Evolutionary conservation across 2,797 vertebrate species (phyloP), one percentile per base, ranked within the genome.

Genomic region (Muscicapa striata): DNA sequence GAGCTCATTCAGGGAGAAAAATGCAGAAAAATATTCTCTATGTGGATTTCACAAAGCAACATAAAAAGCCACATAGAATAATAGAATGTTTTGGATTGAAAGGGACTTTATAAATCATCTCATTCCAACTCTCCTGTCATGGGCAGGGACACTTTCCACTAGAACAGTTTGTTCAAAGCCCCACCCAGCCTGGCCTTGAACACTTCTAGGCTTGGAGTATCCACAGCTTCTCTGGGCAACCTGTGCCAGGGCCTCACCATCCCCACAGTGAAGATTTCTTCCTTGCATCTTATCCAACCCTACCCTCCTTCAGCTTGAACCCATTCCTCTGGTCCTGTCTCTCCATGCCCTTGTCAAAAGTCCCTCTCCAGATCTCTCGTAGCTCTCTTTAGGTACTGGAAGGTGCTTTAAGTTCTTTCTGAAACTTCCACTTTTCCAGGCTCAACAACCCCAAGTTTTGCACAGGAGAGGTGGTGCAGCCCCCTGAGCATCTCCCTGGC

Each of bases 81-180:
- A 36, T 9, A 20, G 15, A 51, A 36, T 0, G 0, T 11, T 81
- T 75, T 29, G 22, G 7, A 8, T 68, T 52, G 21, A 18, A 75
- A 80, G 9, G 0, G 30, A 20, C 24, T 15, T 80, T 34, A 51
- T 51, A 74, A 48, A 49, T 51, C 9, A 15, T 45, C 24, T 22
- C 0, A 0, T 63, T 75, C 29, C 13, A 32, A 13, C 9, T 29
- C 13, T 15, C 7, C 3, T 69, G 29, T 29, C 43, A 9, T 3
- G 10, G 26, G 7, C 16, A 76, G 32, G 29, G 15, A 14, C 20
- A 62, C 2, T 4, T 68, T 22, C 29, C 62, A 17, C 20, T 8
- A 20, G n/a, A 32, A 2, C n/a, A 57, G 15, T 4, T 34, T 75
- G 4, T 26, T 34, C 29, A 26, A 34, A 68, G 6, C 5, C 11